Evolutionary conservation across 2,113 vertebrate genomes (phyloP).

Genomic region (Xyliphius kryptos): DNA sequence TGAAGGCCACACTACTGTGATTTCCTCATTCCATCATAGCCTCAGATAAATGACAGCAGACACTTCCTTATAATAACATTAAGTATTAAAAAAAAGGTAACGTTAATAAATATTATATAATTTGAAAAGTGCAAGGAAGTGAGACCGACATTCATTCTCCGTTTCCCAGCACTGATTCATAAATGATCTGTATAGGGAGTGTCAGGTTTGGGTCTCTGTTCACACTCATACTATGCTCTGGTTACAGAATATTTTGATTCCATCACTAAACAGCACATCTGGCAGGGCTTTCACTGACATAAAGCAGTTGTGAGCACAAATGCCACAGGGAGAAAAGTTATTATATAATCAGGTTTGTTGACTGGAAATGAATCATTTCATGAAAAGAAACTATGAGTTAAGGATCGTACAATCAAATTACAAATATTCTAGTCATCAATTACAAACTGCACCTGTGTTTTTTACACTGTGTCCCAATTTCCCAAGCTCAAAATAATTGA

Average conservation of each 20-base stretch:
- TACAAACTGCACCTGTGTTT: no score
- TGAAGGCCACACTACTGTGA: no score
- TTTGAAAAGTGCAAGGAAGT: constrained; percentile 29
- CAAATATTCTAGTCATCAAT: no score
- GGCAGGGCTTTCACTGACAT: constrained; percentile 32
- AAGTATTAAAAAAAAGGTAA: constrained; percentile 43
- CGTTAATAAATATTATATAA: constrained; percentile 50
- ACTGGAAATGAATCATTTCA: constrained; percentile 7
- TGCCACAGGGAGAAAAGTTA: constrained; percentile 8
- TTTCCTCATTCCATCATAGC: no score
- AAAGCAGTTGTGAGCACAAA: constrained; percentile 27
- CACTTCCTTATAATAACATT: constrained; percentile 3
- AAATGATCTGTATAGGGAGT: constrained; percentile 31
- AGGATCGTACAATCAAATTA: no score
- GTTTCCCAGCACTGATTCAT: constrained; percentile 50
- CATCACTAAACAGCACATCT: no score
- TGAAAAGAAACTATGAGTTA: background rate
- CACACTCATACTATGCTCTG: constrained; percentile 8
- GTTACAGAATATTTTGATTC: constrained; percentile 40
- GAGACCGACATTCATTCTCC: constrained; percentile 40
- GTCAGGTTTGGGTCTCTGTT: constrained; percentile 44
- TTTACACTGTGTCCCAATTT: no score
- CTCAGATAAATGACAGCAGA: constrained; percentile 13
- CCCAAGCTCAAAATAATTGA: no score
- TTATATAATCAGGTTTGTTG: constrained; percentile 11